These are phyloP conservation scores for Diploscapter pachys DNA, from an alignment of 1,140 invertebrate species.

Conservation along the genomic window DNA sequence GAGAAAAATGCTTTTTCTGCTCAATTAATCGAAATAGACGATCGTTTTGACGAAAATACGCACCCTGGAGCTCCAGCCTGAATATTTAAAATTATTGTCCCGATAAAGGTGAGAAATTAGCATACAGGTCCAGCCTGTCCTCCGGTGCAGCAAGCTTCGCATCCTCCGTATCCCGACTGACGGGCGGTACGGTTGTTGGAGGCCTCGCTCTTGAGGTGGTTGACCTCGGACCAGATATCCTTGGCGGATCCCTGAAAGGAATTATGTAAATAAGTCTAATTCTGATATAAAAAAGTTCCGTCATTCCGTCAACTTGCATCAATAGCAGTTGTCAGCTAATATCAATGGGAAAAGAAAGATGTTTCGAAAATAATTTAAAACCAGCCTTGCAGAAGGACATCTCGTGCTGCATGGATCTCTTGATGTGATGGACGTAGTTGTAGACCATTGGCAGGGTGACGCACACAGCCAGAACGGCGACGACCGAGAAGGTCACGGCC, in stretches of 20 bases:
- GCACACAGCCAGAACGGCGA: conserved; percentile 33
- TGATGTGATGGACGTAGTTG: conserved; percentile 31
- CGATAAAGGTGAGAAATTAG: conserved; percentile 7
- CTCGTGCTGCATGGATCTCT: conserved; percentile 29
- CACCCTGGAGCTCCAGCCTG: conserved; percentile 32
- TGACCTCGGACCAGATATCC: conserved; percentile 40
- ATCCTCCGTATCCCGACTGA: conserved; percentile 40
- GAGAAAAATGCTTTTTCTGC: too few relatives aligned
- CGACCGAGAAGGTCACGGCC: conserved; percentile 31
- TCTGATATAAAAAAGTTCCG: background rate
- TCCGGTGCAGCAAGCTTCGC: conserved; percentile 38
- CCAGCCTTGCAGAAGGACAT: conserved; percentile 19
- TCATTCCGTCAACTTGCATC: background rate
- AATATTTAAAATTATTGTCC: background rate
- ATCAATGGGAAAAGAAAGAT: background rate
- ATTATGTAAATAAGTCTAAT: background rate
- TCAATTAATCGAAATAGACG: too few relatives aligned
- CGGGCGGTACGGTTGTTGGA: conserved; percentile 33
- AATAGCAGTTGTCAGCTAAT: too few relatives aligned
- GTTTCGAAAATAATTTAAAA: background rate
- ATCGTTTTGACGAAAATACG: too few relatives aligned
- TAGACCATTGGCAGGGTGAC: conserved; percentile 34
- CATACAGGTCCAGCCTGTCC: conserved; percentile 38
- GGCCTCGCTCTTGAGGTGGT: conserved; percentile 31
- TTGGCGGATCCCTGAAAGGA: conserved; percentile 32